These are phyloP conservation scores for Daboia siamensis DNA, from an alignment of 2,113 vertebrate species.

Conservation along the genomic window DNA sequence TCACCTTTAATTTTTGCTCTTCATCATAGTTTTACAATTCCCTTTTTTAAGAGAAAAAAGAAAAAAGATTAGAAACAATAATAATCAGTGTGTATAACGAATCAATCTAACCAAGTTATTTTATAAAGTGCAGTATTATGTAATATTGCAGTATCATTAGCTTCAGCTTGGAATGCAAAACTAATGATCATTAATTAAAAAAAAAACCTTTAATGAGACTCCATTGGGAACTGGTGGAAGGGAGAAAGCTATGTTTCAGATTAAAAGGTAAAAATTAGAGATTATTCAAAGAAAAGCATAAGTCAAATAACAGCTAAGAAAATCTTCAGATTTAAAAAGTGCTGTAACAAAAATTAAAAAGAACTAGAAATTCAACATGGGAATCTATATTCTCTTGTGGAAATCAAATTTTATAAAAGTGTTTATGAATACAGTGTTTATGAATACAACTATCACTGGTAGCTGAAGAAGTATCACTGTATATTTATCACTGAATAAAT, in stretches of 20 bases:
- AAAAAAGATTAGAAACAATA: constrained; percentile 1
- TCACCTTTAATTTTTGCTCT: not conserved
- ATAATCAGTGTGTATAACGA: not conserved
- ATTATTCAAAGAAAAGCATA: not conserved
- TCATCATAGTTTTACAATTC: not conserved
- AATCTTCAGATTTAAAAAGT: not conserved
- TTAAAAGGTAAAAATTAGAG: not conserved
- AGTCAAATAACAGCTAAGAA: not conserved
- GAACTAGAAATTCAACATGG: not conserved
- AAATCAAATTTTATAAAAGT: not conserved
- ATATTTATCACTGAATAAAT: not conserved
- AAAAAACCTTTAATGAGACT: not conserved
- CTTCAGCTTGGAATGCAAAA: not conserved
- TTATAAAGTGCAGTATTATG: not conserved
- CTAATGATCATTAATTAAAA: not conserved
- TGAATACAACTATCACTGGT: not conserved
- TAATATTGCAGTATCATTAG: not conserved
- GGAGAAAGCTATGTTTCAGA: not conserved
- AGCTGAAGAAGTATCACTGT: not conserved
- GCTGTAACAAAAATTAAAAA: not conserved
- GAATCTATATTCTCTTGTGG: not conserved
- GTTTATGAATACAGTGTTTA: not conserved
- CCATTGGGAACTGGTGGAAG: not conserved
- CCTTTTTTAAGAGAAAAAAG: not conserved
- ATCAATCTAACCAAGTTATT: not conserved